phyloP scores from a whole-genome alignment of 2,113 vertebrate genomes.

The Electrona antarctica region DNA sequence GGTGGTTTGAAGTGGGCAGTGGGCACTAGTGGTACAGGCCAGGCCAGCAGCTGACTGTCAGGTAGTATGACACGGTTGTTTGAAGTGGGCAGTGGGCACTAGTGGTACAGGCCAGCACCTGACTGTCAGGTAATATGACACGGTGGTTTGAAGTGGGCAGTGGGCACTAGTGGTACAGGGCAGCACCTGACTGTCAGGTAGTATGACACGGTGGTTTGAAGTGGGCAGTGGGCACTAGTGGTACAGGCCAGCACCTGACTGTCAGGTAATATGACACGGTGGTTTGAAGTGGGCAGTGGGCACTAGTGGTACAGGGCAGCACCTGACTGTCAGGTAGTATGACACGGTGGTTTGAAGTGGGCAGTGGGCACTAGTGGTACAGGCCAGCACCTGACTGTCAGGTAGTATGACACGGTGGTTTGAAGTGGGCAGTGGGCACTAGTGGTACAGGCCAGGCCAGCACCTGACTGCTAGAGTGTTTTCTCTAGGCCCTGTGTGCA shows the following conservation, averaged over 20 bases:
- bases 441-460: not conserved
- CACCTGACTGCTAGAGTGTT: too few relatives aligned
- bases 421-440: not conserved
- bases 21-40: not conserved
- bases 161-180: not conserved
- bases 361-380: not conserved
- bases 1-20: not conserved
- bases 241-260: slow-evolving; percentile 18
- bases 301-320: not conserved
- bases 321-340: slow-evolving; percentile 13
- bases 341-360: not conserved
- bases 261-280: not conserved
- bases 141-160: not conserved
- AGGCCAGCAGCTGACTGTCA: too few relatives aligned
- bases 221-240: not conserved
- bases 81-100: not conserved
- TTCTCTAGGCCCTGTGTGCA: too few relatives aligned
- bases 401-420: not conserved
- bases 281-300: not conserved
- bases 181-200: slow-evolving; percentile 13
- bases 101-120: slow-evolving; percentile 2
- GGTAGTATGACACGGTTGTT: not conserved
- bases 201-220: slow-evolving; percentile 3
- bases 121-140: slow-evolving; percentile 8
- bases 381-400: not conserved